Evolutionary conservation across 2,888 invertebrate genomes (phyloP).

Genomic region (Baronia brevicornis): DNA sequence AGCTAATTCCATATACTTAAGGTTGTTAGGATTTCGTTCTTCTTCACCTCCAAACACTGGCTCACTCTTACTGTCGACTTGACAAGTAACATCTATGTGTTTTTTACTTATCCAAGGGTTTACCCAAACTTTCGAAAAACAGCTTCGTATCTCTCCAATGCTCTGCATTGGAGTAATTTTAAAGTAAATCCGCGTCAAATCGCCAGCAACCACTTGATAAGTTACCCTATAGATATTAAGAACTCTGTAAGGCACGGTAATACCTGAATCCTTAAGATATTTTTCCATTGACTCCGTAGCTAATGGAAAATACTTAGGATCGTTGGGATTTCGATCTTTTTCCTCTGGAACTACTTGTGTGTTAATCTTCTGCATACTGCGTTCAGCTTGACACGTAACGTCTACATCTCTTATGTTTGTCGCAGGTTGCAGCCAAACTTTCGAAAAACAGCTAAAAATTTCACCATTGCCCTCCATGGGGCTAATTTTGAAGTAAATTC

Average conservation of each 20-base stretch:
- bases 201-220: conserved; percentile 38
- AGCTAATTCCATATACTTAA: conserved; percentile 30
- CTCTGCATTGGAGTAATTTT: conserved; percentile 37
- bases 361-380: conserved; percentile 26
- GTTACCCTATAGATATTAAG: conserved; percentile 41
- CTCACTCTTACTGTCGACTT: conserved; percentile 1
- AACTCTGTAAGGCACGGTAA: conserved; percentile 18
- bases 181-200: conserved; percentile 38
- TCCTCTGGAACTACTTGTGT: conserved; percentile 17
- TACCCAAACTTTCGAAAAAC: conserved; percentile 71
- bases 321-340: conserved; percentile 18
- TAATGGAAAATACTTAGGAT: conserved; percentile 25
- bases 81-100: conserved; percentile 30
- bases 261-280: conserved; percentile 21
- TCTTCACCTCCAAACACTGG: conserved; percentile 15
- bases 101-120: conserved; percentile 67
- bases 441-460: too few species aligned
- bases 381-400: too few species aligned
- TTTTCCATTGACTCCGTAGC: conserved; percentile 27
- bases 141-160: conserved; percentile 32
- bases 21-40: conserved; percentile 23
- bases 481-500: conserved; percentile 34
- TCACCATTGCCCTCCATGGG: too few species aligned
- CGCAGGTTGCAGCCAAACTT: too few species aligned
- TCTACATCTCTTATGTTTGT: too few species aligned